These are phyloP conservation scores for Chlorops oryzae DNA, from an alignment of 1,140 invertebrate genomes.

Conservation along the genomic window DNA sequence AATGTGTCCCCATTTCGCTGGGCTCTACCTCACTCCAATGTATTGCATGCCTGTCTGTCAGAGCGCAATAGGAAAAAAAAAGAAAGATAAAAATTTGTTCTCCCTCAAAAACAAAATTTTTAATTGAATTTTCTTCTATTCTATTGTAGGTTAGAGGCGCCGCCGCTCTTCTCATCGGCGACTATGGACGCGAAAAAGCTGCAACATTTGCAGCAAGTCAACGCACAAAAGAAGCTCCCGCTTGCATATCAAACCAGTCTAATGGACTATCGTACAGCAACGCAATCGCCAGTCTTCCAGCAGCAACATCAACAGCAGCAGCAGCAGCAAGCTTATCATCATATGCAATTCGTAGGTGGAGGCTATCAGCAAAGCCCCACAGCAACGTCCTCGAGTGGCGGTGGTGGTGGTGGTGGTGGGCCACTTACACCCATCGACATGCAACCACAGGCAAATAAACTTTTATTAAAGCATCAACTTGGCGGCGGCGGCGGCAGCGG, in stretches of 20 bases:
- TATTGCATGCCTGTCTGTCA: no score
- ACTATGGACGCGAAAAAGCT: constrained; percentile 66
- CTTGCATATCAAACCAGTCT: constrained; percentile 37
- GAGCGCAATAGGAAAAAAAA: no score
- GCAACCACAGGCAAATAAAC: constrained; percentile 40
- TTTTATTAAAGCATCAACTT: constrained; percentile 27
- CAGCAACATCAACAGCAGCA: constrained; percentile 18
- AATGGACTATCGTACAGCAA: constrained; percentile 40
- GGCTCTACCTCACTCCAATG: no score
- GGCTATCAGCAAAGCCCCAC: constrained; percentile 40
- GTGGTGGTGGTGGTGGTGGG: no score
- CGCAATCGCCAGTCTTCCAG: constrained; percentile 29
- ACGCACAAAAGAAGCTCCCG: constrained; percentile 49
- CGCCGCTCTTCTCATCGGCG: constrained; percentile 55
- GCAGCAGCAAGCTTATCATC: constrained; percentile 33
- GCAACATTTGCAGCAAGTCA: constrained; percentile 40
- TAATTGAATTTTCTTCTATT: constrained; percentile 10
- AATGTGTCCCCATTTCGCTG: no score
- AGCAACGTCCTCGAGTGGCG: constrained; percentile 31
- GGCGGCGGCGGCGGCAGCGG: constrained; percentile 16
- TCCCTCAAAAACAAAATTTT: no score
- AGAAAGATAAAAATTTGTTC: no score
- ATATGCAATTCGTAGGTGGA: constrained; percentile 18
- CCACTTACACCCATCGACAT: constrained; percentile 40
- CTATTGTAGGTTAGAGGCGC: constrained; percentile 62